These are phyloP conservation scores for Leptonema lineaticorne DNA, from an alignment of 1,140 invertebrate genomes.

Conservation along the genomic window DNA sequence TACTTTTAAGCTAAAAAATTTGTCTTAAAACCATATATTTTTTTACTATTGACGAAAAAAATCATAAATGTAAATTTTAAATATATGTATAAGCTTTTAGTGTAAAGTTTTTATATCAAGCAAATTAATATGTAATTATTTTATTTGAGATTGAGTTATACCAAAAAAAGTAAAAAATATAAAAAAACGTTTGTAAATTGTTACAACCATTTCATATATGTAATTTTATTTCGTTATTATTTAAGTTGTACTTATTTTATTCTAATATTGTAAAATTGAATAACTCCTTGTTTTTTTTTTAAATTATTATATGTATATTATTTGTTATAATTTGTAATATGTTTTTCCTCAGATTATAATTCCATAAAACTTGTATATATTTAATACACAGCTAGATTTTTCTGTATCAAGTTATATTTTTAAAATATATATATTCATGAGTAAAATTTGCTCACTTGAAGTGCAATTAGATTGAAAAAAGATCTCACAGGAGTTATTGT, in stretches of 20 bases:
- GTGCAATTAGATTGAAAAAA: constrained; percentile 32
- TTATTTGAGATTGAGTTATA: constrained; percentile 18
- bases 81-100: too few species aligned
- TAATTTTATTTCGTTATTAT: not conserved
- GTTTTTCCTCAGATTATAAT: not conserved
- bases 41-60: constrained; percentile 2
- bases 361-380: not conserved
- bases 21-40: not conserved
- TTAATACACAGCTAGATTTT: not conserved
- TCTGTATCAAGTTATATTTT: not conserved
- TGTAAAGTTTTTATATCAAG: not conserved
- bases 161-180: not conserved
- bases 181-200: too few species aligned
- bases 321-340: not conserved
- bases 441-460: constrained; percentile 18
- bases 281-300: not conserved
- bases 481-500: constrained; percentile 33
- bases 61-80: too few species aligned
- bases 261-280: not conserved
- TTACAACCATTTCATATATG: not conserved
- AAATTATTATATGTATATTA: not conserved
- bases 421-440: not conserved
- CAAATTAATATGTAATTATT: not conserved
- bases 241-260: constrained; percentile 11
- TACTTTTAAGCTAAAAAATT: not conserved